Evolutionary conservation across 2,113 vertebrate genomes (phyloP).

Genomic region (Oceanodroma tethys): DNA sequence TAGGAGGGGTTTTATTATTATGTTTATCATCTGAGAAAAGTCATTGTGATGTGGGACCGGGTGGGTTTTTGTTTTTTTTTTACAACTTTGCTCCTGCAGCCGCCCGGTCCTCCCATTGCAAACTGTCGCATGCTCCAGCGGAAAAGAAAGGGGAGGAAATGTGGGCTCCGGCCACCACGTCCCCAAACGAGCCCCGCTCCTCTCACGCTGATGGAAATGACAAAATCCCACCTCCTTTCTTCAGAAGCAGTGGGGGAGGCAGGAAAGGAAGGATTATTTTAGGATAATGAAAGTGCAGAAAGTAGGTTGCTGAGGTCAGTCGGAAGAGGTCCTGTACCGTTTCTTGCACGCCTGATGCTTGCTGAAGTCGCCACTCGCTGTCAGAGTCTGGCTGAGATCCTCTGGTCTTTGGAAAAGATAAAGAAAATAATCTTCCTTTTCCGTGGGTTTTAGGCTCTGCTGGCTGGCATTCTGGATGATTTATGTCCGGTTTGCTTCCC

Average conservation of each 20-base stretch:
- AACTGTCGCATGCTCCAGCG: not conserved
- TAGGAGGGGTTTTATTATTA: slow-evolving; percentile 49
- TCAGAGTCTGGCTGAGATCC: not conserved
- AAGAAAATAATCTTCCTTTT: not conserved
- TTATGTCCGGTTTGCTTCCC: slow-evolving; percentile 20
- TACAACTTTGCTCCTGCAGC: not conserved
- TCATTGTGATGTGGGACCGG: slow-evolving; percentile 36
- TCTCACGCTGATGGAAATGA: not conserved
- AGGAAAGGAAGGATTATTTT: not conserved
- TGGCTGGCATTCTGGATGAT: slow-evolving; percentile 39
- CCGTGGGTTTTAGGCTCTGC: not conserved
- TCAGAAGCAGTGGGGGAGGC: not conserved
- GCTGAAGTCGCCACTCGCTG: not conserved
- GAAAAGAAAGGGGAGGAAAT: slow-evolving; percentile 30
- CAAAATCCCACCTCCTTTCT: slow-evolving; percentile 1
- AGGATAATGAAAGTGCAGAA: not conserved
- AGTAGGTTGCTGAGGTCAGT: not conserved
- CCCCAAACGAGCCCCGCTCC: not conserved
- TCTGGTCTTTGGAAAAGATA: not conserved
- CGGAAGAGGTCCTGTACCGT: not conserved
- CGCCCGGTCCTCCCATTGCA: not conserved
- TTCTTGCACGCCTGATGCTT: accelerated
- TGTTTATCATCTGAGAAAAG: slow-evolving; percentile 52
- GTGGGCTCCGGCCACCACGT: not conserved
- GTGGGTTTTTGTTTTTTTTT: not conserved